Base-by-base conservation (phyloP, 2,797 vertebrate genomes). In the Sebastes paucispinis region DNA sequence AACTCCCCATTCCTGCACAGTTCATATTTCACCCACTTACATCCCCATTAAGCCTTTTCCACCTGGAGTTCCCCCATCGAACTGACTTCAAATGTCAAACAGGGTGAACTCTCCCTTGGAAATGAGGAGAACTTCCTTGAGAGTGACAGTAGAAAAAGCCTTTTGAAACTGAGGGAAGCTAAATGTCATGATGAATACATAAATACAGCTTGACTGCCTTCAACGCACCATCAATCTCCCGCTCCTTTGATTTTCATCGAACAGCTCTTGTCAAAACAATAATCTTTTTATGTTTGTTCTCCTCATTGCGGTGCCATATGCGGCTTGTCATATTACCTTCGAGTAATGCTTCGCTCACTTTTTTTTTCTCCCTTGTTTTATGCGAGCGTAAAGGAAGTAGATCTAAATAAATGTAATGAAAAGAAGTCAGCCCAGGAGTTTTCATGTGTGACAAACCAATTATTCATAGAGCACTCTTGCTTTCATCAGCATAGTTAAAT, bases 31-130 rank as follows among this genome's bases (percentile, higher is more conserved):
- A 82, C 29, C 78, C 64, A 70, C 67, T 79, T 80, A 73, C 83
- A 81, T 87, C 78, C 69, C 47, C 74, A 83, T 80, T 84, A 87
- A 73, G 58, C 67, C 71, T 80, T 69, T 81, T 79, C 47, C 82
- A 84, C 87, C 79, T 70, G 76, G 52, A 79, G 74, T 69, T 90
- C 83, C 82, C 14, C 68, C 39, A 75, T 77, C 11, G 20, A 80
- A 58, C 77, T 79, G 75, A 87, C 87, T 90, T 86, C 77, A 91
- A 89, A 90, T 89, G 89, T 90, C 91, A 91, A 85, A 87, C 60
- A 75, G 81, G 24, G 75, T 87, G 87, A 88, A 84, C 36, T 83
- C 54, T 71, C 62, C 50, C 65, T 63, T 68, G 71, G 70, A 87
- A 86, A 88, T 71, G 52, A 89, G 54, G 11, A 64, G 66, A 84